phyloP scores from a whole-genome alignment of 2,888 invertebrate genomes.

The Tetrapedia diversipes region DNA sequence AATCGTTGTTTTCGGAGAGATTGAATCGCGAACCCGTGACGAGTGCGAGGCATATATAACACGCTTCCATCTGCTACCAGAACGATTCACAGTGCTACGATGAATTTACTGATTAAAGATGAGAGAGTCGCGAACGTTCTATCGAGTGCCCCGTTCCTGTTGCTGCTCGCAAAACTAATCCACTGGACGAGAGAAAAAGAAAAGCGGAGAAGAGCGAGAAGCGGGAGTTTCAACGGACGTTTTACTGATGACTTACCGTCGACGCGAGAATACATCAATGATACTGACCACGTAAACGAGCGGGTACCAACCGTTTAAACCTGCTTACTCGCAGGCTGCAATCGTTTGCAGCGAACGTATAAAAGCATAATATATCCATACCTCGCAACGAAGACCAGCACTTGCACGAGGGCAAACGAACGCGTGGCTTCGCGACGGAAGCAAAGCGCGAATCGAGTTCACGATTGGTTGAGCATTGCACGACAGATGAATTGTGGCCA shows the following conservation, averaged over 20 bases:
- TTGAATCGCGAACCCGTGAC: conserved; percentile 27
- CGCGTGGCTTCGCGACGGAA: conserved; percentile 55
- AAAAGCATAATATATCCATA: conserved; percentile 58
- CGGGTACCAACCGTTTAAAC: conserved; percentile 44
- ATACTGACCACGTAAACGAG: conserved; percentile 57
- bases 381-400: conserved; percentile 35
- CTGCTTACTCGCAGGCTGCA: conserved; percentile 31
- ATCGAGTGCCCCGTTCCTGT: conserved; percentile 12
- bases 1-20: conserved; percentile 46
- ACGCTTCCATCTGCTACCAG: conserved; percentile 3
- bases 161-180: conserved; percentile 18
- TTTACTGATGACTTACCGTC: conserved; percentile 37
- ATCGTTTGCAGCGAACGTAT: conserved; percentile 22
- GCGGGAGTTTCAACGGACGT: conserved; percentile 45
- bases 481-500: conserved; percentile 68
- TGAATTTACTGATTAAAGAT: background rate
- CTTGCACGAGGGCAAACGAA: conserved; percentile 46
- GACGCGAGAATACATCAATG: conserved; percentile 46
- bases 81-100: conserved; percentile 4
- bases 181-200: no score
- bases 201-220: conserved; percentile 11
- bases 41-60: conserved; percentile 20
- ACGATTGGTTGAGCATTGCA: conserved; percentile 61
- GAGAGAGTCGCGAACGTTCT: background rate
- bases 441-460: conserved; percentile 59